Conservation (phyloP, 2,888 invertebrate species). For the Adelphocoris suturalis region DNA sequence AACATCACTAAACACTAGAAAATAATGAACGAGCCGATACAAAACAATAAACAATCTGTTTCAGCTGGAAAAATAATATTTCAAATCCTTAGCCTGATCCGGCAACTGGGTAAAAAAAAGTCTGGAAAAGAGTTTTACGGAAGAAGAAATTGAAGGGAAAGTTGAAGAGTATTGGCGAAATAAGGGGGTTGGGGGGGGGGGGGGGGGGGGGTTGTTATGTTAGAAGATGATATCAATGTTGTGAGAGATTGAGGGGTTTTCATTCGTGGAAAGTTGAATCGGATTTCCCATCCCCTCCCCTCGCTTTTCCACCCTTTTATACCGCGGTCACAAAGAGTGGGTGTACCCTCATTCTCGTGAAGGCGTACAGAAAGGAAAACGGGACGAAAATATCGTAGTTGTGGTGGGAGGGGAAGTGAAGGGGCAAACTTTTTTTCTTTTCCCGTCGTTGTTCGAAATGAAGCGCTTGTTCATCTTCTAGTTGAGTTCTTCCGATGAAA, state of each 20-base stretch:
- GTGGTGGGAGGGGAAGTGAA: background rate
- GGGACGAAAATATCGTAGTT: background rate
- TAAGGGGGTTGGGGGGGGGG: background rate
- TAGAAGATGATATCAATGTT: conserved; percentile 57
- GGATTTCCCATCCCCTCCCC: conserved; percentile 1
- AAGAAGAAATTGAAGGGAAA: background rate
- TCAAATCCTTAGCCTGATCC: background rate
- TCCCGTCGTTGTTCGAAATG: conserved; percentile 37
- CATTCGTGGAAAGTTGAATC: conserved; percentile 54
- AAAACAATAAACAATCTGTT: too few species aligned
- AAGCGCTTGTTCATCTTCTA: conserved; percentile 67
- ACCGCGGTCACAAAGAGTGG: background rate
- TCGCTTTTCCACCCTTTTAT: background rate
- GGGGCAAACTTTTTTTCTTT: conserved; percentile 11
- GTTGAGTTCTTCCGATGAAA: conserved; percentile 59
- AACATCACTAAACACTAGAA: too few species aligned
- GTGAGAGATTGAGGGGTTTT: conserved; percentile 55
- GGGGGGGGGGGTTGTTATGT: background rate
- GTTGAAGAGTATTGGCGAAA: background rate
- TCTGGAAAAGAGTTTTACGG: background rate
- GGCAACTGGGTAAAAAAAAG: background rate
- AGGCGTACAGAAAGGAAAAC: background rate
- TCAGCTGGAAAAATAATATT: background rate
- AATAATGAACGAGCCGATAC: too few species aligned
- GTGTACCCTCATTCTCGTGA: background rate